phyloP scores from a whole-genome alignment of 2,888 invertebrate genomes.

The Aphodius sticticus region DNA sequence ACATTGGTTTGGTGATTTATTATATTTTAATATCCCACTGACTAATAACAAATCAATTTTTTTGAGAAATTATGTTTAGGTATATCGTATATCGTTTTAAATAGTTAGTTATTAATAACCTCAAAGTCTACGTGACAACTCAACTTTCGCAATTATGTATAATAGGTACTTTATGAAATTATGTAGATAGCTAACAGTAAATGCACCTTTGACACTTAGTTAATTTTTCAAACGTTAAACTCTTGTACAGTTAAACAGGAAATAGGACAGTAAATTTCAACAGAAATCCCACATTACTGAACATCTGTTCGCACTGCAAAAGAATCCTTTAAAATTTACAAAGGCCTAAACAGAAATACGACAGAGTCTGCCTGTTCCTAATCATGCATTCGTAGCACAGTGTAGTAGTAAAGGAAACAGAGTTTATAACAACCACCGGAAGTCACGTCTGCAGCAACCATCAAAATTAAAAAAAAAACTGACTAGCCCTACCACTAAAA shows the following conservation, averaged over 20 bases:
- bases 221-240: neutral
- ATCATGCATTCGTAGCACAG: neutral
- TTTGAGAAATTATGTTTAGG: too few species aligned
- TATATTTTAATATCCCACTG: too few species aligned
- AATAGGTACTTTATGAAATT: too few species aligned
- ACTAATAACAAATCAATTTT: too few species aligned
- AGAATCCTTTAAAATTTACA: neutral
- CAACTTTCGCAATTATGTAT: too few species aligned
- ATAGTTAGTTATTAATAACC: too few species aligned
- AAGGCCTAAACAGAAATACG: neutral
- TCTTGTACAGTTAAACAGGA: slow-evolving; percentile 4
- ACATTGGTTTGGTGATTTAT: neutral
- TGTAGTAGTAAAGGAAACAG: slow-evolving; percentile 51
- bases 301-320: neutral
- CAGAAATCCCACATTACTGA: neutral
- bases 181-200: neutral
- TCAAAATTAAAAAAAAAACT: slow-evolving; percentile 38
- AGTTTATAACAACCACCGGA: slow-evolving; percentile 51
- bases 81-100: too few species aligned
- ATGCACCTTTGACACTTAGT: neutral
- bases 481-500: neutral
- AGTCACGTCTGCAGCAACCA: slow-evolving; percentile 50
- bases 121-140: too few species aligned
- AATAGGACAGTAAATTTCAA: neutral
- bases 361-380: neutral